phyloP scores from a whole-genome alignment of 2,888 invertebrate genomes.

The Patella ulyssiponensis region DNA sequence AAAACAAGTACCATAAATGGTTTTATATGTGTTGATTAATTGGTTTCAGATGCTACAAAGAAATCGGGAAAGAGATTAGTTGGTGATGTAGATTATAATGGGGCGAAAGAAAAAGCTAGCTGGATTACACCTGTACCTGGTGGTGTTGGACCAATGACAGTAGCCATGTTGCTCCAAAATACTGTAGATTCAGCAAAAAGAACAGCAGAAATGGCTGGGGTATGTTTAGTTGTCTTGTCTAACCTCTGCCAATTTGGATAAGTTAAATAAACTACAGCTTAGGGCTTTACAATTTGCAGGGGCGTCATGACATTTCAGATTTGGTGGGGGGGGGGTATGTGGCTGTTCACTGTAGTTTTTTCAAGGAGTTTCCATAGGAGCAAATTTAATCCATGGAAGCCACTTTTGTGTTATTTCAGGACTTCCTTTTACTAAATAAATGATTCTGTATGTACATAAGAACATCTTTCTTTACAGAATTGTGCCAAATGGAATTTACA shows the following conservation, averaged over 20 bases:
- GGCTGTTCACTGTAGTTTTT: too few species aligned
- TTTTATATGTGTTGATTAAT: background rate
- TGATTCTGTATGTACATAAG: background rate
- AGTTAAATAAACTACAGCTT: too few species aligned
- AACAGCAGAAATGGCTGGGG: constrained; percentile 39
- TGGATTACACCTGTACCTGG: constrained; percentile 91
- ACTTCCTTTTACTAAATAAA: too few species aligned
- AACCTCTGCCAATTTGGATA: too few species aligned
- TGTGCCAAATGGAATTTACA: constrained; percentile 49
- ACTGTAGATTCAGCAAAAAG: constrained; percentile 85
- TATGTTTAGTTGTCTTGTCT: constrained; percentile 22
- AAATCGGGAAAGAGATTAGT: constrained; percentile 86
- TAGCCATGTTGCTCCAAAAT: constrained; percentile 88
- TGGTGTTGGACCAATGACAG: constrained; percentile 99
- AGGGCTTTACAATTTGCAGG: too few species aligned
- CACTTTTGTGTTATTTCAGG: too few species aligned
- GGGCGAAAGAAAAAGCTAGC: constrained; percentile 83
- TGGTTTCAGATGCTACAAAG: constrained; percentile 60
- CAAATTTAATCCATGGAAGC: too few species aligned
- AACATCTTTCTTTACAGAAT: constrained; percentile 32
- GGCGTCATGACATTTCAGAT: too few species aligned
- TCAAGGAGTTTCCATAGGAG: too few species aligned
- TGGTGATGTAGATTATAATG: constrained; percentile 92
- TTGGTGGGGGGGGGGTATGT: too few species aligned
- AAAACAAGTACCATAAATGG: background rate